phyloP scores from a whole-genome alignment of 2,888 invertebrate species.

The Steinernema carpocapsae region DNA sequence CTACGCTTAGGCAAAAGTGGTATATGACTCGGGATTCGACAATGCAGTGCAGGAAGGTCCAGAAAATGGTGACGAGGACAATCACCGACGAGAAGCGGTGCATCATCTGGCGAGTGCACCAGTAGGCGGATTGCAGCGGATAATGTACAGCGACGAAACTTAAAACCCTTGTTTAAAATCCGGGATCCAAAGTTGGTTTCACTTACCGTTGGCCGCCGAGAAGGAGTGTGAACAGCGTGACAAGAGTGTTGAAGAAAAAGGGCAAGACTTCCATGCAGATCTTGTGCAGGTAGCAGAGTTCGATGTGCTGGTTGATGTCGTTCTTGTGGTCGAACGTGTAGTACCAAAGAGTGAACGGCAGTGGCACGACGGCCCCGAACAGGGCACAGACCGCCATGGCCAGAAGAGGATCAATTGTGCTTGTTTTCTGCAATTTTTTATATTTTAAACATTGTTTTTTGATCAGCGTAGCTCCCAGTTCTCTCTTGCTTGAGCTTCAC shows the following conservation, averaged over 20 bases:
- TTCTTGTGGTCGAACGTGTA: conserved; percentile 51
- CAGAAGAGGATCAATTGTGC: conserved; percentile 53
- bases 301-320: conserved; percentile 49
- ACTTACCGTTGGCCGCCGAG: conserved; percentile 52
- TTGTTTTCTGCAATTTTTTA: conserved; percentile 47
- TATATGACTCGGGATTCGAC: conserved; percentile 52
- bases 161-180: neutral
- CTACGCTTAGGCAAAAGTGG: conserved; percentile 48
- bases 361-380: conserved; percentile 53
- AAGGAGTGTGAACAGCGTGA: conserved; percentile 55
- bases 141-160: conserved; percentile 58
- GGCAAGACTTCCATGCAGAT: conserved; percentile 58
- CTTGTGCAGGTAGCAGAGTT: conserved; percentile 55
- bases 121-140: conserved; percentile 52
- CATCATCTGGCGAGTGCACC: conserved; percentile 50
- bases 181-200: neutral
- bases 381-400: conserved; percentile 56
- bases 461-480: neutral
- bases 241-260: conserved; percentile 58
- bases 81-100: conserved; percentile 47
- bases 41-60: conserved; percentile 47
- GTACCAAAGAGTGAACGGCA: conserved; percentile 57
- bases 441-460: neutral
- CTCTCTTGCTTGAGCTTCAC: too few species aligned
- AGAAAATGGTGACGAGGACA: conserved; percentile 44